These are phyloP conservation scores for Punctoribates punctum DNA, from an alignment of 2,888 invertebrate species.

Conservation along the genomic window DNA sequence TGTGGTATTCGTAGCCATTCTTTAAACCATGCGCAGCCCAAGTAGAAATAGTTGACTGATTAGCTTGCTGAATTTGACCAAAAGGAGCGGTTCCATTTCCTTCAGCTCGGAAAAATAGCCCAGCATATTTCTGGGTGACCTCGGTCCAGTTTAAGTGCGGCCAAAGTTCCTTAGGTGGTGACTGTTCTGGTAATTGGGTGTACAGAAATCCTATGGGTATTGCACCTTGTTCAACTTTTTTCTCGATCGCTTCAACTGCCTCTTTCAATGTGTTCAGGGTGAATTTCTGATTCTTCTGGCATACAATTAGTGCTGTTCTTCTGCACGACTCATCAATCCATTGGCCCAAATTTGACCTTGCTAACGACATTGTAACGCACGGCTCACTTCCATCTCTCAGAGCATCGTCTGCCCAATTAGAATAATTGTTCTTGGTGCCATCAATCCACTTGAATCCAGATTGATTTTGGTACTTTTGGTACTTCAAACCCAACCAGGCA, in stretches of 20 bases:
- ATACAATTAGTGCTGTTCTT: not conserved
- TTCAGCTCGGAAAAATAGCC: not conserved
- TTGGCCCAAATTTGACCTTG: not conserved
- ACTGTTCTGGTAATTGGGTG: not conserved
- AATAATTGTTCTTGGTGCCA: too few species aligned
- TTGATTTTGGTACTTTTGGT: not conserved
- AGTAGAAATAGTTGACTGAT: not conserved
- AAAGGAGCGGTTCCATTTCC: not conserved
- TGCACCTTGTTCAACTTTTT: not conserved
- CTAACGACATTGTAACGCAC: not conserved
- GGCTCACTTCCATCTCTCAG: not conserved
- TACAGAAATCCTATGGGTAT: not conserved
- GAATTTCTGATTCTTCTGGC: not conserved
- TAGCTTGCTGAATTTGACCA: not conserved
- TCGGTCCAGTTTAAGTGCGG: not conserved
- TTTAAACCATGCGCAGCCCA: not conserved
- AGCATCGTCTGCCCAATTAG: too few species aligned
- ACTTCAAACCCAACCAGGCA: too few species aligned
- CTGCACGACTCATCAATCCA: not conserved
- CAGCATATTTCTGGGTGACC: not conserved
- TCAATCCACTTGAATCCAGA: not conserved
- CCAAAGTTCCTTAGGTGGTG: not conserved
- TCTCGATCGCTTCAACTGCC: not conserved
- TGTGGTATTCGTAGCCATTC: not conserved
- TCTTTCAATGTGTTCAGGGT: not conserved